Conservation (phyloP, 1,140 invertebrate species). For the Ceratitis capitata region DNA sequence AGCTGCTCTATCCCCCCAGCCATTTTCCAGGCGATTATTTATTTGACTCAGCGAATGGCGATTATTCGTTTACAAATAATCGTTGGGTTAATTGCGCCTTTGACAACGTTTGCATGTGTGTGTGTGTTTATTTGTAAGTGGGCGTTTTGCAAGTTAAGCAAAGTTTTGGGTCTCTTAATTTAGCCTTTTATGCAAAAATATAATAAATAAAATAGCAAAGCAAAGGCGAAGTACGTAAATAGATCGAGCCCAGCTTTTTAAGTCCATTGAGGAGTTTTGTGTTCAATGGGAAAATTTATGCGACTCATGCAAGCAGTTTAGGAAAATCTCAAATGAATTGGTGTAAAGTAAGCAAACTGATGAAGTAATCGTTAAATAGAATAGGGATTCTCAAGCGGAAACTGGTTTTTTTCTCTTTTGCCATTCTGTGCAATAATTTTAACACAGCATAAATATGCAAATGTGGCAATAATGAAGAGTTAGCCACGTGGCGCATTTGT, state of each 20-base stretch:
- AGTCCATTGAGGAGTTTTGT: not conserved
- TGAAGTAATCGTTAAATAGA: not conserved
- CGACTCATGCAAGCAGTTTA: too few species aligned
- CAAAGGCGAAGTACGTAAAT: not conserved
- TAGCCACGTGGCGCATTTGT: too few species aligned
- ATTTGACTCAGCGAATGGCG: not conserved
- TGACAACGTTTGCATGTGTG: not conserved
- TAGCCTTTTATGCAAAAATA: not conserved
- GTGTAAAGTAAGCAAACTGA: not conserved
- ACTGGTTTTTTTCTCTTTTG: too few species aligned
- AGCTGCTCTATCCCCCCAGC: not conserved
- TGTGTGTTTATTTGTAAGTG: too few species aligned
- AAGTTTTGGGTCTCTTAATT: not conserved
- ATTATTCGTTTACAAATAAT: not conserved
- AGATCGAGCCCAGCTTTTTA: accelerated
- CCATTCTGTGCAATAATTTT: too few species aligned
- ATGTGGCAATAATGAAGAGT: too few species aligned
- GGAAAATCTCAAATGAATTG: not conserved
- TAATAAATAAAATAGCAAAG: not conserved
- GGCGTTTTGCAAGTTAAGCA: not conserved
- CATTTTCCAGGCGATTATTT: not conserved
- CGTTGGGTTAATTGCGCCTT: not conserved
- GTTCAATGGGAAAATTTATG: not conserved
- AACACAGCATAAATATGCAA: too few species aligned
- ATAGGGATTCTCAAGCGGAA: too few species aligned